A percentile compares a stretch with the other conserved stretches of the same genome.
phyloP scores from a whole-genome alignment of 1,140 invertebrate species.

The Bombyx mori region DNA sequence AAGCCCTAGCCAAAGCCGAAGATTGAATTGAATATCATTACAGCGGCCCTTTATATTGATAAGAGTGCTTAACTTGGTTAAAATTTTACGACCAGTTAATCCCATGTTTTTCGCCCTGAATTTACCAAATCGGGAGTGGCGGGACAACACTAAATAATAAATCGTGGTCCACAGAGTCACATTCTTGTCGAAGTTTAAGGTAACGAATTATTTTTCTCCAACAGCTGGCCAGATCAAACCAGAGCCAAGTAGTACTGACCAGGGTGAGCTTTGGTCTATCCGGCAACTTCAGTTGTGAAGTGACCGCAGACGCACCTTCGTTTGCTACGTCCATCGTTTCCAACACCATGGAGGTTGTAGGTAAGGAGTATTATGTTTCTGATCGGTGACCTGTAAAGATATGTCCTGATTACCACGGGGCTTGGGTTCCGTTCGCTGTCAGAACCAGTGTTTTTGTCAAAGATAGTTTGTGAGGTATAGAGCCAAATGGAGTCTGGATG shows the following conservation, averaged over 20 bases:
- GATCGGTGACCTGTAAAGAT: too few species aligned
- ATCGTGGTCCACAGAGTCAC: too few species aligned
- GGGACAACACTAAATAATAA: too few species aligned
- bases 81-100: too few species aligned
- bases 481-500: too few species aligned
- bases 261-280: slow-evolving; percentile 76
- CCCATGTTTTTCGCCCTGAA: too few species aligned
- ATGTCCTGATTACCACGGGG: neutral
- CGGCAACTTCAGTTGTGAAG: slow-evolving; percentile 81
- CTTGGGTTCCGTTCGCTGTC: slow-evolving; percentile 3
- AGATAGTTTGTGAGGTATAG: neutral
- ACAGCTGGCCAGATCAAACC: slow-evolving; percentile 76
- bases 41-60: too few species aligned
- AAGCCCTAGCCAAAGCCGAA: too few species aligned
- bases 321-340: slow-evolving; percentile 74
- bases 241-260: slow-evolving; percentile 76
- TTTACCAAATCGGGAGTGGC: too few species aligned
- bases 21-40: too few species aligned
- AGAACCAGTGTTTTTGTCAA: neutral
- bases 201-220: slow-evolving; percentile 33
- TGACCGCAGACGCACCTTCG: slow-evolving; percentile 79
- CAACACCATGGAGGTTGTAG: slow-evolving; percentile 66
- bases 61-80: too few species aligned
- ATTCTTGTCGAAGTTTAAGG: too few species aligned
- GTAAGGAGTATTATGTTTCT: slow-evolving; percentile 33